phyloP scores from a whole-genome alignment of 1,140 invertebrate species.

The Mya arenaria region DNA sequence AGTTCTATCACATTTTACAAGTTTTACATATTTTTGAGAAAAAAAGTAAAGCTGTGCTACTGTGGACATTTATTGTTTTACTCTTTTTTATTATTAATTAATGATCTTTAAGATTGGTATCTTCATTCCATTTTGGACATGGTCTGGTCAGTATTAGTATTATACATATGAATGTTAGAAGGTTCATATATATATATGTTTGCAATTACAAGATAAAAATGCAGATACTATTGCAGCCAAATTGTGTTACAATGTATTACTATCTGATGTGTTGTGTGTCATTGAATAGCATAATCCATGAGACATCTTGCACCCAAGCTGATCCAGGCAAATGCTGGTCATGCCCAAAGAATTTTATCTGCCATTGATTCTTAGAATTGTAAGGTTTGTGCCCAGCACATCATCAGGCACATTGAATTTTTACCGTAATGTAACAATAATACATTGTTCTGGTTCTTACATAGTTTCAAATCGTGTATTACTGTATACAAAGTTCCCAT shows the following conservation, averaged over 20 bases:
- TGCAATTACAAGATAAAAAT: not conserved
- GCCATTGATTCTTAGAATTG: not conserved
- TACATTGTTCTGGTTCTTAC: not conserved
- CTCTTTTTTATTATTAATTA: not conserved
- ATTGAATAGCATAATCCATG: not conserved
- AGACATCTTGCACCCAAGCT: not conserved
- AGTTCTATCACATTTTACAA: not conserved
- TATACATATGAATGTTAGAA: not conserved
- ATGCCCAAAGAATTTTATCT: not conserved
- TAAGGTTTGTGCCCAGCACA: not conserved
- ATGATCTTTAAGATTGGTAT: not conserved
- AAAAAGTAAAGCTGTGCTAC: not conserved
- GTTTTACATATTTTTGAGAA: not conserved
- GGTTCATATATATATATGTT: not conserved
- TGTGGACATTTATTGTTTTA: not conserved
- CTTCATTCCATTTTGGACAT: not conserved
- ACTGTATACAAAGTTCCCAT: not conserved
- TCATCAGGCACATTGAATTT: not conserved
- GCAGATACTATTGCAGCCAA: not conserved
- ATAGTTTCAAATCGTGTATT: not conserved
- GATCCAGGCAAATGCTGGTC: not conserved
- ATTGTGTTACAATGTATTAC: not conserved
- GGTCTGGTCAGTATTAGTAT: not conserved
- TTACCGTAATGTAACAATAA: not conserved
- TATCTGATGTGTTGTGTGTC: not conserved